Base-by-base conservation (phyloP, 2,888 invertebrate genomes). In the Amiota mariae region DNA sequence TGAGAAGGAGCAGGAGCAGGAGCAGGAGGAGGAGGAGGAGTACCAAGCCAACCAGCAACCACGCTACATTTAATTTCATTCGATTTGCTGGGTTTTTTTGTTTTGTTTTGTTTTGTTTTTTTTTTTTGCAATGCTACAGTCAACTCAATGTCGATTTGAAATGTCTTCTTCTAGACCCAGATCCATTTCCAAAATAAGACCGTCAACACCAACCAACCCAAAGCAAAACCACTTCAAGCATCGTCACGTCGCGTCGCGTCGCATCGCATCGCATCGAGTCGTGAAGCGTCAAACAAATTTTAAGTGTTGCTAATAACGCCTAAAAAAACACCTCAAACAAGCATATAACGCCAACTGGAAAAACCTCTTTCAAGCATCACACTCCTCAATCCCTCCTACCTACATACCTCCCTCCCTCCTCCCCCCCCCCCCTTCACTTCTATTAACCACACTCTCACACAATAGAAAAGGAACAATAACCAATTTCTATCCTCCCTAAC, bases 251-350 rank as follows among this genome's bases (percentile, higher is more conserved):
- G 18, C 18, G 20, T 20, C n/a, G n/a, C n/a, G n/a, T n/a, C n/a
- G n/a, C n/a, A n/a, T n/a, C n/a, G n/a, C 36, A 6, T 36, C 36
- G n/a, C n/a, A 3, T 24, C 24, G 18, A 9, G 20, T 20, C 59
- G 9, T 15, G 20, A 59, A 59, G 18, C 18, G 59, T 36, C 11
- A 20, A 59, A 15, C 59, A 15, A 15, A 18, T 15, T 20, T 59
- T 59, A 63, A 63, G 63, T 63, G 63, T 63, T 63, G 63, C 63
- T 63, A 63, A 63, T 63, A 63, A 63, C 46, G 63, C 63, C 63
- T 24, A 63, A 63, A 63, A 63, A 36, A 63, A 63, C 63, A 63
- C 63, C 36, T 63, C 63, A 15, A 63, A 63, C 12, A 63, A 36
- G 63, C 46, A 18, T 3, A 20, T 13, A 63, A 18, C 46, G 46